Evolutionary conservation across 2,888 invertebrate species (phyloP), one percentile per base, ranked within the genome.

Genomic region (Andrena haemorrhoa): DNA sequence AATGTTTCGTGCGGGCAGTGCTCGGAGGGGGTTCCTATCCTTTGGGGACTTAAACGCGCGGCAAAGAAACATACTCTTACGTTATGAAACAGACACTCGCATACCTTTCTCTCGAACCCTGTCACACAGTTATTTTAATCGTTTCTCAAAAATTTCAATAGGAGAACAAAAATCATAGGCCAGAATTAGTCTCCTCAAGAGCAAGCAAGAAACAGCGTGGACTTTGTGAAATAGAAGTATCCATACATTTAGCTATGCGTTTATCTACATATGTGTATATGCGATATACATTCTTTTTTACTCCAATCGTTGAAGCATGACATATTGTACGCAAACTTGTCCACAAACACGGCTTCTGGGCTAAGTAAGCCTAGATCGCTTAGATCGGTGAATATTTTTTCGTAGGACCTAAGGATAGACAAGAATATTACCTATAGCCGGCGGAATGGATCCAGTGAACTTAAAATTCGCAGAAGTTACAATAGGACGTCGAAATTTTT

Each of bases 1-100:
- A 91, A 92, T 85, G 87, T 90, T 91, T 91, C 85, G 91, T 89
- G 91, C 91, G 88, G 92, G 91, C 92, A 92, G 90, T 75, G 89
- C 85, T 88, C 63, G 90, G 90, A 91, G 83, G 87, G 89, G 85
- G 89, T 92, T 92, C 90, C 89, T 83, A 84, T 90, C 87, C 87
- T 91, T 91, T 89, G 87, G 78, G 81, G 75, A 73, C 71, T 7
- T 12, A 65, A 71, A 53, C 33, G 20, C 56, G 20, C n/a, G 2
- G 10, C 7, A 41, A 35, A 31, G 16, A 60, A 33, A 31, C n/a
- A n/a, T 31, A 5, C 66, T 56, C n/a, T 56, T 23, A 69, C 29
- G 35, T n/a, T n/a, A n/a, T n/a, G n/a, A n/a, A n/a, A n/a, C 26
- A 26, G 26, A 26, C 33, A 33, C 51, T 66, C 51, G 20, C 10